Evolutionary conservation across 2,888 invertebrate species (phyloP).

Genomic region (Drosophila borborema): DNA sequence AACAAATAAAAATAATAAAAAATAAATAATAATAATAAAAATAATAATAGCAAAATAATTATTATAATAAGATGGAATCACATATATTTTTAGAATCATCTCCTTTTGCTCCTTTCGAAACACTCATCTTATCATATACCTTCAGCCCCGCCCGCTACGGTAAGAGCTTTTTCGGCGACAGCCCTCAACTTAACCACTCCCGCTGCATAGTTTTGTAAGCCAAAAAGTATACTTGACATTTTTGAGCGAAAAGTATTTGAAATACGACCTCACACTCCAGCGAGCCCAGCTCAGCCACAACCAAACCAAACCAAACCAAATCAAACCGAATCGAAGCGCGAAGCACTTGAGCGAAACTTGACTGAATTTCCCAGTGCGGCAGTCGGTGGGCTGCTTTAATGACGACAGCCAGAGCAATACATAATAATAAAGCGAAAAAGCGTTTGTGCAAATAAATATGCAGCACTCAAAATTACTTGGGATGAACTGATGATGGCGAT

Average conservation of each 20-base stretch:
- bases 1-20: no score
- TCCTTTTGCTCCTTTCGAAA: no score
- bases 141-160: background rate
- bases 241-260: conserved; percentile 66
- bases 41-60: background rate
- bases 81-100: background rate
- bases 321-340: conserved; percentile 12
- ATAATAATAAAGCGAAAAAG: conserved; percentile 76
- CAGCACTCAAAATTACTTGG: conserved; percentile 78
- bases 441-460: conserved; percentile 82
- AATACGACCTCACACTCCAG: conserved; percentile 29
- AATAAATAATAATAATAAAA: background rate
- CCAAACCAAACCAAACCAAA: conserved; percentile 20
- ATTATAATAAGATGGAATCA: background rate
- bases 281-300: background rate
- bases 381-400: conserved; percentile 46
- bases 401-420: conserved; percentile 72
- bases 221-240: conserved; percentile 75
- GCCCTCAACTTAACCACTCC: background rate
- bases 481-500: conserved; percentile 68
- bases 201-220: conserved; percentile 60
- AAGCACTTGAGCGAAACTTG: conserved; percentile 37
- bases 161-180: no score
- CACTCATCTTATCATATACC: background rate
- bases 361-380: conserved; percentile 23